These are phyloP conservation scores for Meiosimyza platycephala DNA, from an alignment of 2,888 invertebrate species.

Conservation along the genomic window DNA sequence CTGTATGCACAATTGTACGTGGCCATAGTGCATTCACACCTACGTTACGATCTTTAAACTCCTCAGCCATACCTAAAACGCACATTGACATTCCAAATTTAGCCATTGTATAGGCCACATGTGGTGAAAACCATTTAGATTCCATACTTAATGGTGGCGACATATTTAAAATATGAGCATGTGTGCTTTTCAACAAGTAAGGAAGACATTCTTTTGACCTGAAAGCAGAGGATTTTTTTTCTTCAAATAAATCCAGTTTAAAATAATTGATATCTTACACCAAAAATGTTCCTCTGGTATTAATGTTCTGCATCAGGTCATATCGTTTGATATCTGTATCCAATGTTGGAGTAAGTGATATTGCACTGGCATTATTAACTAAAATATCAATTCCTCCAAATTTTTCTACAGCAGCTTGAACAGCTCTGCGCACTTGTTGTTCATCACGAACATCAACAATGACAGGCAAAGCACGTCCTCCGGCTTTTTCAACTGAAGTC, in stretches of 20 bases:
- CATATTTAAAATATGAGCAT: conserved; percentile 94
- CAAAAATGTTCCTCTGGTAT: conserved; percentile 94
- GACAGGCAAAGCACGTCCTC: conserved; percentile 83
- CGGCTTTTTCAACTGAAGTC: conserved; percentile 78
- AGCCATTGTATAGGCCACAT: conserved; percentile 97
- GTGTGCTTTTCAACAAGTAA: conserved; percentile 83
- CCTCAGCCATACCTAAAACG: conserved; percentile 95
- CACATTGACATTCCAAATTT: conserved; percentile 99
- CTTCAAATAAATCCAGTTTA: neutral
- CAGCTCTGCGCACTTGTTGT: conserved; percentile 73
- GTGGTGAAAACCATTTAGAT: conserved; percentile 86
- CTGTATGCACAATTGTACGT: conserved; percentile 89
- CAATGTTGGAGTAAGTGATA: conserved; percentile 83
- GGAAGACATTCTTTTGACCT: conserved; percentile 93
- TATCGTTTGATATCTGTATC: conserved; percentile 94
- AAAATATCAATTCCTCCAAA: conserved; percentile 97
- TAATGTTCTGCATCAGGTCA: conserved; percentile 95
- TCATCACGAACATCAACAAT: conserved; percentile 86
- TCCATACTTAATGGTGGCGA: conserved; percentile 93
- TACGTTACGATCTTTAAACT: conserved; percentile 83
- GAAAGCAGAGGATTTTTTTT: conserved; percentile 47
- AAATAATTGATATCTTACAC: conserved; percentile 74
- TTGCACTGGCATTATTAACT: conserved; percentile 96
- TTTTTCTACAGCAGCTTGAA: conserved; percentile 75
- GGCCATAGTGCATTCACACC: conserved; percentile 98